Percentiles rank a stretch among this genome's conserved stretches.
Conservation (phyloP, 2,888 invertebrate species). For the Nemotelus pantherinus region DNA sequence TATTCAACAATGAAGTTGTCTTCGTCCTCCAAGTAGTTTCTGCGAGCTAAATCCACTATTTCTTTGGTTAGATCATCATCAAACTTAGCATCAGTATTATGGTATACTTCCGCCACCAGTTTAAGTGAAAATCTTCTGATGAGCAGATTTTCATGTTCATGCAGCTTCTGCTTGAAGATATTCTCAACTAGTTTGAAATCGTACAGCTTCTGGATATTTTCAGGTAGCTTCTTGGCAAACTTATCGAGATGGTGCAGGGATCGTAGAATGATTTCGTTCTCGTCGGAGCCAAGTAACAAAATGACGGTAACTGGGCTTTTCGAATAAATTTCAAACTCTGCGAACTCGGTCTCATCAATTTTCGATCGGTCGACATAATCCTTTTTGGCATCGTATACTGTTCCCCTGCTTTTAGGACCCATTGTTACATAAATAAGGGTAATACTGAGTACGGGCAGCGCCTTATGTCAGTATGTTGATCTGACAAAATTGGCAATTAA, state of each 20-base stretch:
- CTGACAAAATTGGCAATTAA: neutral
- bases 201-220: slow-evolving; percentile 32
- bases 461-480: neutral
- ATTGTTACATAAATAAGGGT: neutral
- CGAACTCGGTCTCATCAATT: neutral
- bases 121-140: slow-evolving; percentile 48
- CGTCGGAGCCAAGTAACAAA: slow-evolving; percentile 32
- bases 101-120: slow-evolving; percentile 41
- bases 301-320: slow-evolving; percentile 37
- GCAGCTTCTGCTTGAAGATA: slow-evolving; percentile 36
- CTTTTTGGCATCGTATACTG: slow-evolving; percentile 9
- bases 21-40: slow-evolving; percentile 9
- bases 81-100: slow-evolving; percentile 17
- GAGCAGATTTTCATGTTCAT: slow-evolving; percentile 25
- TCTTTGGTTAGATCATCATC: slow-evolving; percentile 3
- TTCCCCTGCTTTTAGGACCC: neutral
- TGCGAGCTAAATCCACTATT: slow-evolving; percentile 17
- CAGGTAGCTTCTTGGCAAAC: slow-evolving; percentile 36
- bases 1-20: slow-evolving; percentile 47
- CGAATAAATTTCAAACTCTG: neutral
- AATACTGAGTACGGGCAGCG: neutral
- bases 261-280: slow-evolving; percentile 42
- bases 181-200: slow-evolving; percentile 37
- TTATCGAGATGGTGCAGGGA: slow-evolving; percentile 45
- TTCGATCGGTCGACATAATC: slow-evolving; percentile 7